Percentiles rank a stretch among this genome's conserved stretches.
Evolutionary conservation across 2,113 vertebrate genomes (phyloP).

Genomic region (Thunnus thynnus): DNA sequence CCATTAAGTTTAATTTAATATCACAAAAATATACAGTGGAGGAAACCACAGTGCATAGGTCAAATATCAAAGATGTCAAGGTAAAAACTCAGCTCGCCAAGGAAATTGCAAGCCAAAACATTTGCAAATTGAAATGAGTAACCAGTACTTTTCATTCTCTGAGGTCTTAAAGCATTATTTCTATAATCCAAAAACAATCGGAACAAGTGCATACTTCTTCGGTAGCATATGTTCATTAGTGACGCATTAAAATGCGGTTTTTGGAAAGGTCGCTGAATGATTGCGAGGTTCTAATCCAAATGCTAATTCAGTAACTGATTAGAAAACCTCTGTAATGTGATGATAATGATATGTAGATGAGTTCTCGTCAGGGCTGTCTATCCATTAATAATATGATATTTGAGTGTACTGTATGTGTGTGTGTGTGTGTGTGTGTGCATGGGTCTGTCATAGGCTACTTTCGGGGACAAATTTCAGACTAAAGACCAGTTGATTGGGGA

Average conservation of each 20-base stretch:
- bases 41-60: not conserved
- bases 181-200: slow-evolving; percentile 52
- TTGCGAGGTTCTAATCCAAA: slow-evolving; percentile 71
- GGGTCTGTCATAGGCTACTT: no score
- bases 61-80: slow-evolving; percentile 7
- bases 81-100: not conserved
- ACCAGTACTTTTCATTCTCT: not conserved
- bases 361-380: slow-evolving; percentile 72
- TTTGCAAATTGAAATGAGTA: slow-evolving; percentile 22
- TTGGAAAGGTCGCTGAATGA: slow-evolving; percentile 73
- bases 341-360: slow-evolving; percentile 80
- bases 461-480: no score
- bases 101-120: slow-evolving; percentile 20
- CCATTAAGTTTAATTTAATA: slow-evolving; percentile 5
- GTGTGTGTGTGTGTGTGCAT: slow-evolving; percentile 15
- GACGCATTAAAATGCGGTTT: slow-evolving; percentile 62
- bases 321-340: slow-evolving; percentile 71
- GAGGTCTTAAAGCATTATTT: slow-evolving; percentile 19
- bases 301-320: slow-evolving; percentile 77
- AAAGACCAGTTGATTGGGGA: no score
- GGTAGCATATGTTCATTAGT: slow-evolving; percentile 63
- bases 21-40: slow-evolving; percentile 3
- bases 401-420: slow-evolving; percentile 40
- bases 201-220: slow-evolving; percentile 52
- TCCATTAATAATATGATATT: slow-evolving; percentile 72